These are phyloP conservation scores for Otocyon megalotis DNA, from an alignment of 2,113 vertebrate genomes.

Conservation along the genomic window DNA sequence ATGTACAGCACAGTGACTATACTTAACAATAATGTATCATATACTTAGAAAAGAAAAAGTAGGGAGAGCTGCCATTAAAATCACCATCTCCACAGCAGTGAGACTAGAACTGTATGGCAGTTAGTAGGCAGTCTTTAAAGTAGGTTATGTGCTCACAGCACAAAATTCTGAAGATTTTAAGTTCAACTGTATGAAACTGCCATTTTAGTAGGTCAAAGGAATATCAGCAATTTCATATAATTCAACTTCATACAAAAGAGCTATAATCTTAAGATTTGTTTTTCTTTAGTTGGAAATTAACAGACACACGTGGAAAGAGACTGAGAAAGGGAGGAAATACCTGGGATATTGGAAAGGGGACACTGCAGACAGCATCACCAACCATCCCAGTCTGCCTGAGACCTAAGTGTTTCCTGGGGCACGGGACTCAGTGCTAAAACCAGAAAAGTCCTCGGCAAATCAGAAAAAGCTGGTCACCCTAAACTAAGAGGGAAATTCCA, in stretches of 20 bases:
- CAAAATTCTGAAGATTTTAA: not conserved
- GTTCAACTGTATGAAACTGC: not conserved
- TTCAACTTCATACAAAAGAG: constrained; percentile 16
- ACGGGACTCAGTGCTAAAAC: not conserved
- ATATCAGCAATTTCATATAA: not conserved
- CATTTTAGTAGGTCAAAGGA: not conserved
- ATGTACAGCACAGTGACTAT: not conserved
- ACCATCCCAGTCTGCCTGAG: not conserved
- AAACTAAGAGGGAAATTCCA: not conserved
- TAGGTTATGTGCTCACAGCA: not conserved
- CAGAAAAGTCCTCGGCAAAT: not conserved
- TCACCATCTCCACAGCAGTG: not conserved
- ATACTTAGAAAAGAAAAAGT: not conserved
- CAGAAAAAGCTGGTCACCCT: not conserved
- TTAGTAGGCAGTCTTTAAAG: not conserved
- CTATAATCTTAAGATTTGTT: not conserved
- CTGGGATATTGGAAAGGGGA: not conserved
- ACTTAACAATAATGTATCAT: not conserved
- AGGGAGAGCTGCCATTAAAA: not conserved
- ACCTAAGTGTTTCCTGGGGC: not conserved
- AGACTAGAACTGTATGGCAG: no score
- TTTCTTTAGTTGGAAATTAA: constrained; percentile 31
- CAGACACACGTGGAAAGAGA: not conserved
- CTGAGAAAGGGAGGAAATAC: not conserved
- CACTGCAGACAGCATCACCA: not conserved